Base-by-base conservation (phyloP, 2,888 invertebrate species). In the Sericinus montela region DNA sequence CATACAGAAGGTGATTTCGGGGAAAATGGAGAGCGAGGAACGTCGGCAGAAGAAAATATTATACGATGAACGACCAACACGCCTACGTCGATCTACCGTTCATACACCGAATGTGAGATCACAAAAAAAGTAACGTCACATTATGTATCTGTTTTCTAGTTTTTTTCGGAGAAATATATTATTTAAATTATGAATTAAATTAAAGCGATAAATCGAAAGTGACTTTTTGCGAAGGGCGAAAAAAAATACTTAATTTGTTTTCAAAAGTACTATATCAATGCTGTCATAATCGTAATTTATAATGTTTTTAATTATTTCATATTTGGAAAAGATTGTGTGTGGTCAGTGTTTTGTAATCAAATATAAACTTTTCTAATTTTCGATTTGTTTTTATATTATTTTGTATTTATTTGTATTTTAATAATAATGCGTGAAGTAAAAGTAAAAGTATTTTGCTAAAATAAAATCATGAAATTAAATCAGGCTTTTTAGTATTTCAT, bases 51-150 rank as follows among this genome's bases (percentile, higher is more conserved):
- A 62, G 51, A 78, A 63, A 38, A 46, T 67, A 0, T 76, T 70
- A 45, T 63, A 60, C 34, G 82, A 85, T 45, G 86, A 87, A 42
- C 72, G 72, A 0, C 86, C 86, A 0, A 84, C 80, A 39, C 72
- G 85, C 15, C 62, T 86, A 39, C 79, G 80, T 6, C 72, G 76
- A 5, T 60, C 69, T 0, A 66, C 73, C 45, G 80, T 80, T 19
- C 73, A 78, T 11, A 52, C 61, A n/a, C 52, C 61, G n/a, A 38
- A 48, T 25, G 34, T 29, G 16, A 69, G 72, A 5, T 9, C 52
- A 3, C 52, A 57, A 23, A 79, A 74, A 53, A 79, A 80, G 59
- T 75, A 65, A 25, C 8, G 25, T 19, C 2, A 19, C 25, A 25
- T 25, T 25, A 25, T 3, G 19, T 19, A 19, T 19, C 5, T 3